A percentile compares a stretch with the other conserved stretches of the same genome.
Conservation (phyloP, 2,888 invertebrate species). For the Girardia tigrina region DNA sequence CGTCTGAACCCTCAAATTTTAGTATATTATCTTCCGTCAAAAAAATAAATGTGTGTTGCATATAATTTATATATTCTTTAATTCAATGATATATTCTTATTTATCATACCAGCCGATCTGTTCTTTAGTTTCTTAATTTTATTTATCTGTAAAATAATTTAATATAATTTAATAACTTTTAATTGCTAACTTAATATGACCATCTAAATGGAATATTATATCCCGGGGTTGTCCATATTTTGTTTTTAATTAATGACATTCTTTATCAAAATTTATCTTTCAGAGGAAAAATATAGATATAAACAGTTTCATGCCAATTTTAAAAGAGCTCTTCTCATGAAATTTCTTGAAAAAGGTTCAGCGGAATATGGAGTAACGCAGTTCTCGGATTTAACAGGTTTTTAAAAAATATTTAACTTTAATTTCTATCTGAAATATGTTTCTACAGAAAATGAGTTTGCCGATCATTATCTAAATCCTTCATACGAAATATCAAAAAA, state of each 20-base stretch:
- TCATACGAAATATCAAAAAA: background rate
- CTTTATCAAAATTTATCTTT: background rate
- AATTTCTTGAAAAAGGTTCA: background rate
- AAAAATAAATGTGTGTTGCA: too few species aligned
- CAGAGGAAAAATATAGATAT: background rate
- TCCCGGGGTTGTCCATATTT: too few species aligned
- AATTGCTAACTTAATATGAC: too few species aligned
- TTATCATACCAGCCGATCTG: too few species aligned
- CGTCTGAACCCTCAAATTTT: too few species aligned
- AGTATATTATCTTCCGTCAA: too few species aligned
- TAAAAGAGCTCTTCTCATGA: background rate
- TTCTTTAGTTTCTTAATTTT: too few species aligned
- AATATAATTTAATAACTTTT: too few species aligned
- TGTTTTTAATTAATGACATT: background rate
- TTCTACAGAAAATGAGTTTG: background rate
- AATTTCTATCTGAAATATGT: background rate
- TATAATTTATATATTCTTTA: too few species aligned
- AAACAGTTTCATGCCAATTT: background rate
- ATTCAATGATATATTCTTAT: too few species aligned
- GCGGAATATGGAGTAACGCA: background rate
- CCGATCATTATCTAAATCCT: background rate
- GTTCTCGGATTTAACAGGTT: background rate
- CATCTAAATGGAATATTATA: too few species aligned
- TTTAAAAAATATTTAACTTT: background rate
- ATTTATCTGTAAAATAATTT: too few species aligned